Base-by-base conservation (phyloP, 1,140 invertebrate species). In the Paraescarpia echinospica region DNA sequence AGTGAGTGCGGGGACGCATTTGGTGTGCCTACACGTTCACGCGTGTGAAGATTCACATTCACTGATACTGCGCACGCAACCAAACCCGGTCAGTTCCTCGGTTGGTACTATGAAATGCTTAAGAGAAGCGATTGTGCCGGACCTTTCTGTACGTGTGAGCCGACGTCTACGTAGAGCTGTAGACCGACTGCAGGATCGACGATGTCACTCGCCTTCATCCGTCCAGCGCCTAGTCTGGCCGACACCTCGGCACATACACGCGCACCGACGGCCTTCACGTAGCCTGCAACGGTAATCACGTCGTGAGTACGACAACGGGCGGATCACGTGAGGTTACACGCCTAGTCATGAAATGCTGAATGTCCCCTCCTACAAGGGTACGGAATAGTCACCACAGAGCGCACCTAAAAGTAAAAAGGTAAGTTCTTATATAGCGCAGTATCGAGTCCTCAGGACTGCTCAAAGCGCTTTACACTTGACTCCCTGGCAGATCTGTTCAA, bases 151-250 rank as follows among this genome's bases (percentile, higher is more conserved):
- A 96, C 94, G 9, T 91, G n/a, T 22, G 96, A 95, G 8, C 96
- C 96, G 33, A 95, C 92, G 22, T 95, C 92, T 27, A 94, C 94
- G 27, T 94, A 88, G 0, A 97, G 92, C 93, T 95, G 94, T 6
- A 97, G 93, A 0, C 97, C 97, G 18, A 97, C 96, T 0, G 95
- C 94, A 91, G 94, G 94, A 93, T 97, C 95, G 6, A 97, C 95
- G 0, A 93, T 6, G 89, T 96, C 95, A 27, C 94, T 94, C 88
- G 95, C 94, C 33, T 94, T 94, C 1, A 90, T 94, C 22, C 96
- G 91, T 9, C 96, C 96, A 6, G 96, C 96, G 1, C 97, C 97
- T 33, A 97, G 94, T 31, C 94, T 94, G 41, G 95, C 94, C 92
- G 95, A 95, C 0, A 96, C 95, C 77, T 94, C 93, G 0, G 96